Conservation (phyloP, 2,888 invertebrate species). For the Timandra comae region DNA sequence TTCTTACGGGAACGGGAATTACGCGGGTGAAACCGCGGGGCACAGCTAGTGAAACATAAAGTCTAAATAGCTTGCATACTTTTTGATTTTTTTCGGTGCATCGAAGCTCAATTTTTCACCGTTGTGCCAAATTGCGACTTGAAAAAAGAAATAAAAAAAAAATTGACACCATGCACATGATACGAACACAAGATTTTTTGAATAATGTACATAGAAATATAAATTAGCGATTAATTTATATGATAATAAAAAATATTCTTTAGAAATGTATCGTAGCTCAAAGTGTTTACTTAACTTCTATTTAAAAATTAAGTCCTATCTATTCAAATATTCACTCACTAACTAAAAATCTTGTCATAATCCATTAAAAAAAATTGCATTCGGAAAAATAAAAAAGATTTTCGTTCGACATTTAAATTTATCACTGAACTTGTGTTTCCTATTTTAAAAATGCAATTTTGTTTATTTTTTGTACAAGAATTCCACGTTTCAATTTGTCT, state of each 20-base stretch:
- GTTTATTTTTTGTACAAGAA: too few relatives aligned
- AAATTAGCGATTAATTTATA: slow-evolving; percentile 43
- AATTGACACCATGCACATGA: slow-evolving; percentile 35
- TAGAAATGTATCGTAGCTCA: slow-evolving; percentile 65
- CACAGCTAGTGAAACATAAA: slow-evolving; percentile 32
- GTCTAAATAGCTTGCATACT: slow-evolving; percentile 42
- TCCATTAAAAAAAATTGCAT: slow-evolving; percentile 30
- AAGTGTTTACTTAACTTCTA: slow-evolving; percentile 57
- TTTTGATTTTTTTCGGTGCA: slow-evolving; percentile 37
- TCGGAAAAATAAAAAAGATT: too few relatives aligned
- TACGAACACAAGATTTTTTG: slow-evolving; percentile 53
- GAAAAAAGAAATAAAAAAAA: slow-evolving; percentile 11
- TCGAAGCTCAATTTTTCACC: slow-evolving; percentile 51
- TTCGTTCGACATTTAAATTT: too few relatives aligned
- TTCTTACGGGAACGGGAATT: too few relatives aligned
- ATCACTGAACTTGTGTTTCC: too few relatives aligned
- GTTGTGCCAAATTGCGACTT: slow-evolving; percentile 56
- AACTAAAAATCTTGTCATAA: slow-evolving; percentile 39
- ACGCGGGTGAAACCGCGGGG: too few relatives aligned
- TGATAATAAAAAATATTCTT: slow-evolving; percentile 39
- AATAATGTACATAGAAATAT: slow-evolving; percentile 66
- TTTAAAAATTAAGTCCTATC: slow-evolving; percentile 37
- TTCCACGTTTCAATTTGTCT: too few relatives aligned
- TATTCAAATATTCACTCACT: slow-evolving; percentile 45
- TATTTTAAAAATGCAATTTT: too few relatives aligned